Evolutionary conservation across 2,888 invertebrate species (phyloP), one percentile per base, ranked within the genome.

Genomic region (Hypsopygia costalis): DNA sequence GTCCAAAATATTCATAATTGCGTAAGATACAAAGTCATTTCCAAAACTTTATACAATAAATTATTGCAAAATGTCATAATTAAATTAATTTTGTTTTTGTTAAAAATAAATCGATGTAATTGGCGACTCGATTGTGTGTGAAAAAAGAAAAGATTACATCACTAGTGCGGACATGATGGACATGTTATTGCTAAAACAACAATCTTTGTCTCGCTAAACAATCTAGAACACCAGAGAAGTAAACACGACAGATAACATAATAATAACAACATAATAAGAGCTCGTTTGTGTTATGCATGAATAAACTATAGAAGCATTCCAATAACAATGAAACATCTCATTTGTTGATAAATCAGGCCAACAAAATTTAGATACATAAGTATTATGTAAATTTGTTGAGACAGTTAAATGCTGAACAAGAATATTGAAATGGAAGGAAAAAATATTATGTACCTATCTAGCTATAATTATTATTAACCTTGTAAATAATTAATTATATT

Each of bases 401-500:
- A 52, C 61, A 60, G 57, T 61, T 51, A 61, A 57, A 52, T 63
- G 61, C 58, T 61, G 57, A 67, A 64, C 52, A 60, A 66, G 62
- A 60, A 52, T 62, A 49, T 55, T 60, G 51, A 58, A 55, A 59
- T 51, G 2, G 6, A 25, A 49, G 35, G 46, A 47, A 59, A 66
- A 63, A 61, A 57, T 57, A 70, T 66, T 67, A 65, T 64, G 67
- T 75, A 74, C 61, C 55, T 73, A 69, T 62, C 56, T 79, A 80
- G 72, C 65, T 69, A 69, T 75, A 72, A 69, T 58, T 55, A 74
- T 69, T 59, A 72, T 63, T 65, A 74, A 67, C 57, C 63, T 68
- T 87, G 85, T 85, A 86, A 80, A 86, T 86, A 81, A 52, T 72
- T 74, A 71, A 69, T 73, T 81, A 85, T 85, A 81, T 82, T 87